Percentiles rank a stretch among this genome's conserved stretches.
These are phyloP conservation scores for Moxostoma hubbsi DNA, from an alignment of 2,797 vertebrate species.

Conservation along the genomic window DNA sequence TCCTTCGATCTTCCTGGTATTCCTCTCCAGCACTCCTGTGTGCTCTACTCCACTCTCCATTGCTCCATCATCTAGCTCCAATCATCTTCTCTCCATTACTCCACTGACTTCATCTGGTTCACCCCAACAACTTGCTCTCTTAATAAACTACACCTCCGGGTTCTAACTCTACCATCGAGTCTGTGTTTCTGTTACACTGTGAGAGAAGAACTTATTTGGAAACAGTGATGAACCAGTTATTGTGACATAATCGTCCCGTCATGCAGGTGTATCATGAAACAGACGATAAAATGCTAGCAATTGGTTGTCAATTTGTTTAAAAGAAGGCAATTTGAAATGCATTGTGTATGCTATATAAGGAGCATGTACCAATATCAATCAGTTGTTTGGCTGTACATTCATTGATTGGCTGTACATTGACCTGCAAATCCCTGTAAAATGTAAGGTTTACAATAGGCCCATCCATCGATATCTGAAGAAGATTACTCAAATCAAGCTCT, in stretches of 20 bases:
- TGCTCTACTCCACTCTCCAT: too few relatives aligned
- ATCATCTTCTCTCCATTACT: too few relatives aligned
- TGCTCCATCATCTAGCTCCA: too few relatives aligned
- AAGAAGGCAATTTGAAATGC: not conserved
- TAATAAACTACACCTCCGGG: too few relatives aligned
- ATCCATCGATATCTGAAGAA: not conserved
- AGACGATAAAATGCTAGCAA: not conserved
- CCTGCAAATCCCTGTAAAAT: not conserved
- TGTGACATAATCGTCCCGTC: not conserved
- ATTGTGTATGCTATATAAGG: not conserved
- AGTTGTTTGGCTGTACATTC: constrained; percentile 5
- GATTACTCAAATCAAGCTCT: not conserved
- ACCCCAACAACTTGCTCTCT: too few relatives aligned
- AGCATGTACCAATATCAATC: not conserved
- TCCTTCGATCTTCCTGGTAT: too few relatives aligned
- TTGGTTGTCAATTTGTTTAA: not conserved
- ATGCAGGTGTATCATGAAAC: not conserved
- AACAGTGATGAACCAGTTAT: not conserved
- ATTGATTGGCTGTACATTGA: not conserved
- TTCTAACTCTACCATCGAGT: too few relatives aligned
- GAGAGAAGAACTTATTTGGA: not conserved
- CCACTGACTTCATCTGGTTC: too few relatives aligned
- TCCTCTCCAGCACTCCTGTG: too few relatives aligned
- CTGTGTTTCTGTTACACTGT: too few relatives aligned
- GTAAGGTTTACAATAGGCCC: not conserved